Base-by-base conservation (phyloP, 2,113 vertebrate genomes). In the Perca flavescens region DNA sequence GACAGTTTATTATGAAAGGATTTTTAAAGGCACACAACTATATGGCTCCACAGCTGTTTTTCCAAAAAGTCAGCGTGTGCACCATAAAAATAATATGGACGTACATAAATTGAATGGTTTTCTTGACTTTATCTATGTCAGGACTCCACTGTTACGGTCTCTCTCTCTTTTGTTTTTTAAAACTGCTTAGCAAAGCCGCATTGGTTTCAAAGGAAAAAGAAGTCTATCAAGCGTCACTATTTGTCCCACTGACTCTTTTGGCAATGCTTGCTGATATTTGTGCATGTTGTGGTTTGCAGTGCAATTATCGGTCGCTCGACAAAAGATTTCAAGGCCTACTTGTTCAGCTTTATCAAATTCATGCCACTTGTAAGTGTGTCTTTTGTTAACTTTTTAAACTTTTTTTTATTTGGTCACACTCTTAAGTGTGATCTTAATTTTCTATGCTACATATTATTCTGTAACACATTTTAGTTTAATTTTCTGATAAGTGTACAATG, bases 251-350 rank as follows among this genome's bases (percentile, higher is more conserved):
- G 54, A 75, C 64, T 36, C 5, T 31, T 1, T 56, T 87, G 66
- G 54, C 46, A 15, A 21, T 85, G 62, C 91, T 82, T 89, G 79
- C 82, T 89, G 78, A 94, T 88, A 79, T 89, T 34, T 95, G 82
- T 96, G 93, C 94, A 94, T 96, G 90, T 97, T 96, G 88, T 97
- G 88, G 64, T 97, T 98, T 97, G 74, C 97, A 99, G 98, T 96
- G 97, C 97, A 83, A 99, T 99, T 95, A 99, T 99, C 89, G 97
- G 97, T 84, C 98, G 98, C 88, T 98, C 96, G 40, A 96, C 95
- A 70, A 97, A 97, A 95, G 97, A 97, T 94, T 99, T 99, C 97
- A 98, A 96, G 97, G 97, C 73, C 91, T 98, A 93, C 93, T 96
- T 99, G 94, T 94, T 98, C 96, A 99, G 96, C 96, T 99, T 99